phyloP scores from a whole-genome alignment of 1,140 invertebrate species.

The Brachionus asplanchnoidis region DNA sequence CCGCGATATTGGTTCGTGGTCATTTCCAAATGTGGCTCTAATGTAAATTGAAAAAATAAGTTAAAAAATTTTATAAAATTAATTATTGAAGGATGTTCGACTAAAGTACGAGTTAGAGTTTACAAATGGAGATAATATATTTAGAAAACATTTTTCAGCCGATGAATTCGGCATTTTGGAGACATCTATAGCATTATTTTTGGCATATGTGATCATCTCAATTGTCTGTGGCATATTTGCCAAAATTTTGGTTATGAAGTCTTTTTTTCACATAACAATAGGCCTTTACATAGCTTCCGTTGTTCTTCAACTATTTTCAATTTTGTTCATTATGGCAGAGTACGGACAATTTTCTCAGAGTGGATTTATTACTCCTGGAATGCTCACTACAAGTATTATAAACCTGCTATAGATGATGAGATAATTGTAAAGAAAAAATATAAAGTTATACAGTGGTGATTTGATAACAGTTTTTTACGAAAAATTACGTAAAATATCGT shows the following conservation, averaged over 20 bases:
- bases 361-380: slow-evolving; percentile 62
- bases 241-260: slow-evolving; percentile 68
- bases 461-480: too few relatives aligned
- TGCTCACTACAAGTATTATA: slow-evolving; percentile 63
- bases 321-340: slow-evolving; percentile 64
- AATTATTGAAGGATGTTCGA: background rate
- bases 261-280: slow-evolving; percentile 79
- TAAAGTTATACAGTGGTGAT: too few relatives aligned
- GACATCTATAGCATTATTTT: slow-evolving; percentile 54
- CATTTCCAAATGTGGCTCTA: background rate
- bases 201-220: slow-evolving; percentile 51
- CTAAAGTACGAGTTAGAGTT: slow-evolving; percentile 25
- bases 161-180: slow-evolving; percentile 50
- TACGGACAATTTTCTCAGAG: slow-evolving; percentile 68
- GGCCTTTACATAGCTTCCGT: slow-evolving; percentile 74
- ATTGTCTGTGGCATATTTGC: slow-evolving; percentile 48
- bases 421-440: too few relatives aligned
- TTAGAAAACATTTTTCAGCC: slow-evolving; percentile 33
- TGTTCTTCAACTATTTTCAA: slow-evolving; percentile 61
- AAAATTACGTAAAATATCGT: too few relatives aligned
- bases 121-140: slow-evolving; percentile 1
- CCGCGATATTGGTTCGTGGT: slow-evolving; percentile 34
- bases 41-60: background rate
- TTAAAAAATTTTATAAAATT: background rate
- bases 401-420: background rate